These are phyloP conservation scores for Pachyramphus minor DNA, from an alignment of 2,113 vertebrate species.

Conservation along the genomic window DNA sequence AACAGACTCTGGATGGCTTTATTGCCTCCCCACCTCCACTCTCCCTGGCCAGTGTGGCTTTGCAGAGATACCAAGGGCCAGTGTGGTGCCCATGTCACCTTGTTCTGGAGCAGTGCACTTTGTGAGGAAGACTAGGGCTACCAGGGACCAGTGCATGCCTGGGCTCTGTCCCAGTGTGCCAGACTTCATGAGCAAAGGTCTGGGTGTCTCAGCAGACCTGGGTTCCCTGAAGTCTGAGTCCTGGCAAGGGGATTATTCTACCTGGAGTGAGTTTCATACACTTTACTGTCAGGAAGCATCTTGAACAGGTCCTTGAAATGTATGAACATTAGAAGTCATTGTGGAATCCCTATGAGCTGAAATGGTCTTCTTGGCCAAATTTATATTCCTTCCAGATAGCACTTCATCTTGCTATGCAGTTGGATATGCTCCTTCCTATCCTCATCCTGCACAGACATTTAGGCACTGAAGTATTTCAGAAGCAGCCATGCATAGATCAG, in stretches of 20 bases:
- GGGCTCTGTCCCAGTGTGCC: neutral
- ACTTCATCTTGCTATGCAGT: neutral
- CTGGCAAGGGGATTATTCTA: neutral
- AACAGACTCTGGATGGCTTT: neutral
- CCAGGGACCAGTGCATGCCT: neutral
- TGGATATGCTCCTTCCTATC: neutral
- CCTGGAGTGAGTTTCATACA: accelerated
- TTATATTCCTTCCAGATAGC: neutral
- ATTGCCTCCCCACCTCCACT: neutral
- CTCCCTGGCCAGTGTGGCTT: neutral
- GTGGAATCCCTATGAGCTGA: neutral
- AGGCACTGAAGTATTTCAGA: neutral
- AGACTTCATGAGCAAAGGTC: neutral
- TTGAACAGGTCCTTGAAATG: neutral
- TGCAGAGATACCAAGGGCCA: neutral
- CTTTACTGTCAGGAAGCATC: neutral
- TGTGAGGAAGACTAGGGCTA: neutral
- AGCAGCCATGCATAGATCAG: neutral
- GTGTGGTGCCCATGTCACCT: neutral
- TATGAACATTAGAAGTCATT: neutral
- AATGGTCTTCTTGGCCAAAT: neutral
- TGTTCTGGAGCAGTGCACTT: neutral
- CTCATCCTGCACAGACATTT: neutral
- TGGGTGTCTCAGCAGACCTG: neutral
- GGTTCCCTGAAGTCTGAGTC: neutral